These are phyloP conservation scores for Synergus laeviventris DNA, from an alignment of 2,888 invertebrate species.

Conservation along the genomic window DNA sequence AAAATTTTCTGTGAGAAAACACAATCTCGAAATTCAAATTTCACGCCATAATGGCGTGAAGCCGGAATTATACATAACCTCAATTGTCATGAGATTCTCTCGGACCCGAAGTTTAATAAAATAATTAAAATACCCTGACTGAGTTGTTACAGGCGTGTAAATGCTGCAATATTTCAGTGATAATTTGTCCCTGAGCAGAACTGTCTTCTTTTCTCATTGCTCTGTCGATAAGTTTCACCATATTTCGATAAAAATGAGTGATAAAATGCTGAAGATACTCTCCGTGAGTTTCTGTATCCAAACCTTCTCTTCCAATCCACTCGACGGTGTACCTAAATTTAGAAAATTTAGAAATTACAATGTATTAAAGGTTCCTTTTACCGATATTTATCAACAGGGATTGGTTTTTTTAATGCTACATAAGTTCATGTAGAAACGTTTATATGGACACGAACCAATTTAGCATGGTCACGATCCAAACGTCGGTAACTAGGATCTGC, in stretches of 20 bases:
- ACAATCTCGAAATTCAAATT: not conserved
- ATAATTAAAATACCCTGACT: slow-evolving; percentile 80
- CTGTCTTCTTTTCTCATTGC: slow-evolving; percentile 98
- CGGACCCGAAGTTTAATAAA: not conserved
- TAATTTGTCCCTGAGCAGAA: slow-evolving; percentile 94
- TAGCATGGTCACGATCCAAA: not conserved
- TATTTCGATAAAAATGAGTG: slow-evolving; percentile 94
- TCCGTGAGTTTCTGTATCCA: slow-evolving; percentile 93
- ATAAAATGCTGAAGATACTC: slow-evolving; percentile 97
- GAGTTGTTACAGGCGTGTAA: slow-evolving; percentile 96
- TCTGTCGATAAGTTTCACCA: slow-evolving; percentile 92
- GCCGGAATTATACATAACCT: too few relatives aligned
- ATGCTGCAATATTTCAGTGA: slow-evolving; percentile 95
- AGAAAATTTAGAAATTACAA: not conserved
- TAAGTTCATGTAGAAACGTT: not conserved
- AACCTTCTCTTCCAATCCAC: slow-evolving; percentile 97
- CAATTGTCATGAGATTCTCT: not conserved
- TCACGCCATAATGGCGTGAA: not conserved
- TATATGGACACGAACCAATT: not conserved
- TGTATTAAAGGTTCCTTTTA: not conserved
- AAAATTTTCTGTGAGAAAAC: too few relatives aligned
- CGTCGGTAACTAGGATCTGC: not conserved
- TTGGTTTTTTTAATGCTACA: not conserved
- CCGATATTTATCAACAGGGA: not conserved
- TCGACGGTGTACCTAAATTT: slow-evolving; percentile 90